Evolutionary conservation across 2,797 vertebrate species (phyloP), one percentile per base, ranked within the genome.

Genomic region (Ctenopoma kingsleyae): DNA sequence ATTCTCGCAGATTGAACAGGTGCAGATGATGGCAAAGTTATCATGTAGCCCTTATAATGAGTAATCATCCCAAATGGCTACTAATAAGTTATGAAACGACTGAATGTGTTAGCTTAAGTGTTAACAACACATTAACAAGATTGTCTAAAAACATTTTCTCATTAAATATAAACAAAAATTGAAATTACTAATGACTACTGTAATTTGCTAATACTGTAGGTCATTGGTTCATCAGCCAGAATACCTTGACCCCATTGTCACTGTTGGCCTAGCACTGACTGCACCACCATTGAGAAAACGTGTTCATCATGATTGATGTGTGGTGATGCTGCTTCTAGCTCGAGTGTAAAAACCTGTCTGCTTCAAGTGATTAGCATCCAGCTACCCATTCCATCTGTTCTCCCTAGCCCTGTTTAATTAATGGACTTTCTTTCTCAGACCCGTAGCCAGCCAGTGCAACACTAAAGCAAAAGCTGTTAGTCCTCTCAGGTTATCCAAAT

Each of bases 301-400:
- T 9, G 74, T 91, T 95, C 93, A 94, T 94, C 90, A 92, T 95
- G 95, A 96, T 95, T 95, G 94, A 95, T 95, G 92, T 94, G 93
- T 93, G 93, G 89, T 90, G 92, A 90, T 91, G 73, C 51, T 32
- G 92, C 82, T 81, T 94, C 91, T 92, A 94, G 95, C 93, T 88
- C 81, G 88, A 88, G 92, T 93, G 93, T 90, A 87, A 95, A 95
- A 92, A 93, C 85, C 94, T 95, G 94, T 95, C 93, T 95, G 95
- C 94, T 96, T 96, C 92, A 88, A 93, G 90, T 96, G 96, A 96
- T 96, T 97, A 95, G 94, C 95, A 95, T 95, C 93, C 94, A 95
- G 96, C 96, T 97, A 96, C 94, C 94, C 91, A 85, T 95, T 97
- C 97, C 97, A 98, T 99, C 97, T 99, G 97, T 96, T 98, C 92